phyloP scores from a whole-genome alignment of 2,113 vertebrate species.

The Chloropsis hardwickii region DNA sequence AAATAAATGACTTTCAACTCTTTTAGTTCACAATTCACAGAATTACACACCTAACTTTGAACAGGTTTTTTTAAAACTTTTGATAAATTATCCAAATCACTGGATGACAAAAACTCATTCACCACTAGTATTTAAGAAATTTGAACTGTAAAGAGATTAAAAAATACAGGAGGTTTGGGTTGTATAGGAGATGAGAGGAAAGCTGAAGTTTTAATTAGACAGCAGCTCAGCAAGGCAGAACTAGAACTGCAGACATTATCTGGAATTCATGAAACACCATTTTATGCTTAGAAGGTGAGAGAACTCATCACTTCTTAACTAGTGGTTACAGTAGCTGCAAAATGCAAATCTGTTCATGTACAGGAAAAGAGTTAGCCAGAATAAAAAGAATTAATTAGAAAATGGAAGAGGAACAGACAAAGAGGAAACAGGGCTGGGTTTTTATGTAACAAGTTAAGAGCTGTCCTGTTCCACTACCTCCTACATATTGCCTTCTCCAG shows the following conservation, averaged over 20 bases:
- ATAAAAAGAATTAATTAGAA: background rate
- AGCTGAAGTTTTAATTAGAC: background rate
- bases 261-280: background rate
- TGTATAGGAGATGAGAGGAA: background rate
- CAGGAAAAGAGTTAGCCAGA: background rate
- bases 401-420: slow-evolving; percentile 17
- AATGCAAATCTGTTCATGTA: background rate
- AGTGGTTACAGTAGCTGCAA: background rate
- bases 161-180: background rate
- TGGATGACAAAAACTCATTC: background rate
- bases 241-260: background rate
- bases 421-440: background rate
- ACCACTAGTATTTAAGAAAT: background rate
- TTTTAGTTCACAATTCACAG: background rate
- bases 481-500: background rate
- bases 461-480: background rate
- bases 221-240: background rate
- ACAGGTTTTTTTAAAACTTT: background rate
- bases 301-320: background rate
- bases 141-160: background rate
- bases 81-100: background rate
- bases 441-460: background rate
- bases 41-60: background rate
- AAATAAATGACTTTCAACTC: background rate
- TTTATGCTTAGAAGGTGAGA: background rate